Evolutionary conservation across 2,888 invertebrate species (phyloP).

Genomic region (Meandrusa payeni): DNA sequence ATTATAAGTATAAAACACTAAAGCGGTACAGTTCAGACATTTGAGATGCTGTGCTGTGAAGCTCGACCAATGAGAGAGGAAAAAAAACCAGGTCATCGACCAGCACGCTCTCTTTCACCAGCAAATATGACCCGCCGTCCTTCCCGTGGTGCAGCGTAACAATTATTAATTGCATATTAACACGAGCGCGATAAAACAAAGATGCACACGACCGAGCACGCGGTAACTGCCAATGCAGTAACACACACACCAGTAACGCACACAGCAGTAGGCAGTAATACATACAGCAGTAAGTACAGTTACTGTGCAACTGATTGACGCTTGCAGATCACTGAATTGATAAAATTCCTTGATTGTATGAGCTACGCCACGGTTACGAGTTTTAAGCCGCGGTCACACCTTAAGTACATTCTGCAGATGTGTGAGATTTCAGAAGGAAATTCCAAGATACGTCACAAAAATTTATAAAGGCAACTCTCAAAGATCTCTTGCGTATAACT

Average conservation of each 20-base stretch:
- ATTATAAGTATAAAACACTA: too few relatives aligned
- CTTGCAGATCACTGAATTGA: conserved; percentile 26
- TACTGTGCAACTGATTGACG: conserved; percentile 32
- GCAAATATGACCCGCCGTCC: conserved; percentile 44
- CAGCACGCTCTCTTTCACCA: conserved; percentile 51
- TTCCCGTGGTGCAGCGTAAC: conserved; percentile 39
- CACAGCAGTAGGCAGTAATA: too few relatives aligned
- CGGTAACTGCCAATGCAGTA: conserved; percentile 24
- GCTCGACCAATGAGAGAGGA: conserved; percentile 16
- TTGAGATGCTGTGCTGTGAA: conserved; percentile 22
- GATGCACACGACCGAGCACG: conserved; percentile 51
- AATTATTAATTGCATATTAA: conserved; percentile 48
- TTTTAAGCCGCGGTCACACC: not conserved
- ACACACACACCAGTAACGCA: too few relatives aligned
- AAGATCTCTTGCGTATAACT: too few relatives aligned
- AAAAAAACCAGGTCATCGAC: conserved; percentile 32
- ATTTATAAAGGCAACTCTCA: too few relatives aligned
- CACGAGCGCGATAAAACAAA: conserved; percentile 40
- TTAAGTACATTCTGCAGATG: not conserved
- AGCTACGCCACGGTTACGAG: not conserved
- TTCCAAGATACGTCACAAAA: too few relatives aligned
- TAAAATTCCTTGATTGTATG: conserved; percentile 7
- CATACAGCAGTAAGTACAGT: conserved; percentile 5
- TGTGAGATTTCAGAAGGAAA: conserved; percentile 4
- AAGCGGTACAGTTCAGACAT: conserved; percentile 3